These are phyloP conservation scores for Heliornis fulica DNA, from an alignment of 2,113 vertebrate species.

Conservation along the genomic window DNA sequence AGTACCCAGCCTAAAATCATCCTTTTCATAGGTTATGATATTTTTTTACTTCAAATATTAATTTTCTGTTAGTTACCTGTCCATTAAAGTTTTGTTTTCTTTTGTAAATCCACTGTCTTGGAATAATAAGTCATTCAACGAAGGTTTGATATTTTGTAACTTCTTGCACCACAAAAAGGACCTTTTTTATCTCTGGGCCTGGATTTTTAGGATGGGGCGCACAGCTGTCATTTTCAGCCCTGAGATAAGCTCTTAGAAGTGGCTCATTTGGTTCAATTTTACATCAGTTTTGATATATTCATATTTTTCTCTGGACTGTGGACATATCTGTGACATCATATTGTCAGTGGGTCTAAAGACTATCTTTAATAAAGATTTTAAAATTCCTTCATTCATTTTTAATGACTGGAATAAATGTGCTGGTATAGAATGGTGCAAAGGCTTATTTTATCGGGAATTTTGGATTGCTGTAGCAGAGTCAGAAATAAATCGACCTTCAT, in stretches of 20 bases:
- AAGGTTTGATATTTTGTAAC: background rate
- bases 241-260: background rate
- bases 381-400: background rate
- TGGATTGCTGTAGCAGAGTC: background rate
- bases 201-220: background rate
- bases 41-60: background rate
- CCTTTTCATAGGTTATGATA: background rate
- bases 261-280: background rate
- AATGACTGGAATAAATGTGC: background rate
- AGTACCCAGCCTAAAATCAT: background rate
- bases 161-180: background rate
- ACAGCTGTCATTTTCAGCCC: background rate
- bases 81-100: background rate
- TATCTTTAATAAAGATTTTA: background rate
- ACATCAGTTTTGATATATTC: background rate
- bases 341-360: background rate
- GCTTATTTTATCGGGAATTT: background rate
- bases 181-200: background rate
- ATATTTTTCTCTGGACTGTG: background rate
- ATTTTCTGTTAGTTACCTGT: background rate
- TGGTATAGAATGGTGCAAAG: background rate
- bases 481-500: background rate
- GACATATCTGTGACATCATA: background rate
- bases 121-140: background rate
- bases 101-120: background rate